These are phyloP conservation scores for Tachysurus vachellii DNA, from an alignment of 2,113 vertebrate genomes.

Conservation along the genomic window DNA sequence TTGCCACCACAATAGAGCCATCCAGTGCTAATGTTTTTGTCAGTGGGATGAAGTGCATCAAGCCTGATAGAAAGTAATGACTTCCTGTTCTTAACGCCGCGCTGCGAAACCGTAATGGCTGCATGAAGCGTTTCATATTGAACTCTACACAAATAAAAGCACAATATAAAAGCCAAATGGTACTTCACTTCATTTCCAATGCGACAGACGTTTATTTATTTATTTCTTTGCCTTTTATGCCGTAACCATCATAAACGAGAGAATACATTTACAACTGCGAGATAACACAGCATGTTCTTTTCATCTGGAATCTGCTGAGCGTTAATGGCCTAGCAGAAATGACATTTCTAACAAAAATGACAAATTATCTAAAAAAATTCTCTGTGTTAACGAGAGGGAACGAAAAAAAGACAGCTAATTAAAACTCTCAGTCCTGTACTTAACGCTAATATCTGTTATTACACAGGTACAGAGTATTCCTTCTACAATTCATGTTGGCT, in stretches of 20 bases:
- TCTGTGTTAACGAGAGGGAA: not conserved
- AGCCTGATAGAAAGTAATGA: constrained; percentile 68
- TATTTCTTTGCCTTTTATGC: not conserved
- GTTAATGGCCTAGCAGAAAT: constrained; percentile 4
- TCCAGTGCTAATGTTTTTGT: not conserved
- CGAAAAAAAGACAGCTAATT: not conserved
- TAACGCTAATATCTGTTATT: not conserved
- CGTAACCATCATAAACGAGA: constrained; percentile 19
- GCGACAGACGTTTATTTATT: not conserved
- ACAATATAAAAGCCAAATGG: constrained; percentile 66
- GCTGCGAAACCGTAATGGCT: constrained; percentile 51
- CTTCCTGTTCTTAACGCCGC: constrained; percentile 62
- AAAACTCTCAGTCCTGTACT: not conserved
- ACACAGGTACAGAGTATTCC: not conserved
- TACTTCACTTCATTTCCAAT: constrained; percentile 39
- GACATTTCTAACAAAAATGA: constrained; percentile 26
- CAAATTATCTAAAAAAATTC: constrained; percentile 8
- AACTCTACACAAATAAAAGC: constrained; percentile 63
- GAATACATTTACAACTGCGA: constrained; percentile 26
- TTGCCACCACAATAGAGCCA: too few species aligned
- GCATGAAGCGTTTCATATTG: constrained; percentile 66
- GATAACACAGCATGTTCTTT: constrained; percentile 32
- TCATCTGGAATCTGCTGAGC: not conserved
- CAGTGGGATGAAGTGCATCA: constrained; percentile 62
- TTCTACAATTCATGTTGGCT: not conserved